Conservation (phyloP, 2,888 invertebrate species). For the Conchocele bisecta region DNA sequence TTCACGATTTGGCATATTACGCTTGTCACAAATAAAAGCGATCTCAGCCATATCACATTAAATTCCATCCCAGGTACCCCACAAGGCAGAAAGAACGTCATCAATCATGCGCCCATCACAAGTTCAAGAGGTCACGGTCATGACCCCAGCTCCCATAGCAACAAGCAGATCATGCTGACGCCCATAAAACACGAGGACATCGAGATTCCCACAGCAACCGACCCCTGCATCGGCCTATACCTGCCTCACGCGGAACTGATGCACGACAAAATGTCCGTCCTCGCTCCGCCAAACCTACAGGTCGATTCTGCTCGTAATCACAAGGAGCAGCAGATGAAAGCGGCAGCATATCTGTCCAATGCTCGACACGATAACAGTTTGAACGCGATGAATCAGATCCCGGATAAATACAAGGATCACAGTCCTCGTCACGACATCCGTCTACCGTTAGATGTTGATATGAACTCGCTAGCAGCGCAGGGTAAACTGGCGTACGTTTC, state of each 20-base stretch:
- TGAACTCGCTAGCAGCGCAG: conserved; percentile 72
- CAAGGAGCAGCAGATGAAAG: conserved; percentile 56
- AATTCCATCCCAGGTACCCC: neutral
- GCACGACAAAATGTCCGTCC: conserved; percentile 46
- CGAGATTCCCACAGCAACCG: conserved; percentile 53
- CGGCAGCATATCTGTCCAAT: conserved; percentile 62
- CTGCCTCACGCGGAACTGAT: conserved; percentile 23
- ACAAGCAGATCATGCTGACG: conserved; percentile 69
- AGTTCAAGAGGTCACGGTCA: no score
- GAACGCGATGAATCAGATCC: neutral
- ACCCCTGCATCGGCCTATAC: conserved; percentile 45
- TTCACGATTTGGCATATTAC: no score
- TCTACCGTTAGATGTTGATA: conserved; percentile 70
- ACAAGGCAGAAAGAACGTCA: conserved; percentile 87
- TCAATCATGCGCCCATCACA: conserved; percentile 90
- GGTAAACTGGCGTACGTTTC: conserved; percentile 78
- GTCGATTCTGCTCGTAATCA: conserved; percentile 57
- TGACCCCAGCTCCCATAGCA: conserved; percentile 41
- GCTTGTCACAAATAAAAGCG: no score
- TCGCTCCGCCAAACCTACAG: conserved; percentile 58
- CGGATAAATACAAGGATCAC: conserved; percentile 56
- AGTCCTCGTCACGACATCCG: conserved; percentile 69
- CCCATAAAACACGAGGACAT: conserved; percentile 79
- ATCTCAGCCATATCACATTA: no score
- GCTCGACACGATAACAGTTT: conserved; percentile 62